Percentiles rank a stretch among this genome's conserved stretches.
Conservation (phyloP, 2,797 vertebrate species). For the Gambelia wislizenii region DNA sequence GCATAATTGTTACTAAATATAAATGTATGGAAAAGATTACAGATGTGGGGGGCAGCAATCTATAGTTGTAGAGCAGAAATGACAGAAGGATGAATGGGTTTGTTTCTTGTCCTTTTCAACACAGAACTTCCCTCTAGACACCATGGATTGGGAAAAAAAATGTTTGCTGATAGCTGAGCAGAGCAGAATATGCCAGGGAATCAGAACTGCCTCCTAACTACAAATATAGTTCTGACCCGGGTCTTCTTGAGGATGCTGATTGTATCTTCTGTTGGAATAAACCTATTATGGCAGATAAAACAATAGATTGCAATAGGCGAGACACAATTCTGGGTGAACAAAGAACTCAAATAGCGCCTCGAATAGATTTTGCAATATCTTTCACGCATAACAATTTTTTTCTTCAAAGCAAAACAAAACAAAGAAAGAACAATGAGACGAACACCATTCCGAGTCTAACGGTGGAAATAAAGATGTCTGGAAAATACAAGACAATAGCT, state of each 20-base stretch:
- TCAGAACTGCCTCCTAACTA: not conserved
- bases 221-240: not conserved
- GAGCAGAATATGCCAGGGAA: not conserved
- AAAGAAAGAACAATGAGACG: slow-evolving; percentile 5
- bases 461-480: not conserved
- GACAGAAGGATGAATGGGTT: not conserved
- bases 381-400: not conserved
- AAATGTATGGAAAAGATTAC: not conserved
- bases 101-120: not conserved
- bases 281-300: not conserved
- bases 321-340: not conserved
- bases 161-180: not conserved
- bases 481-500: not conserved
- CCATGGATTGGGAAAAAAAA: not conserved
- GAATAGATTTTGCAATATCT: not conserved
- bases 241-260: not conserved
- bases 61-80: not conserved
- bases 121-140: not conserved
- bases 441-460: not conserved
- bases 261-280: not conserved
- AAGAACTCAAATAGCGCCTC: too few relatives aligned
- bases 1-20: not conserved
- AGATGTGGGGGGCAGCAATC: not conserved
- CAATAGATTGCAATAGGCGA: slow-evolving; percentile 8
- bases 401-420: not conserved